Percentiles rank a stretch among this genome's conserved stretches.
phyloP scores from a whole-genome alignment of 2,888 invertebrate species.

The Polydrusus cervinus region DNA sequence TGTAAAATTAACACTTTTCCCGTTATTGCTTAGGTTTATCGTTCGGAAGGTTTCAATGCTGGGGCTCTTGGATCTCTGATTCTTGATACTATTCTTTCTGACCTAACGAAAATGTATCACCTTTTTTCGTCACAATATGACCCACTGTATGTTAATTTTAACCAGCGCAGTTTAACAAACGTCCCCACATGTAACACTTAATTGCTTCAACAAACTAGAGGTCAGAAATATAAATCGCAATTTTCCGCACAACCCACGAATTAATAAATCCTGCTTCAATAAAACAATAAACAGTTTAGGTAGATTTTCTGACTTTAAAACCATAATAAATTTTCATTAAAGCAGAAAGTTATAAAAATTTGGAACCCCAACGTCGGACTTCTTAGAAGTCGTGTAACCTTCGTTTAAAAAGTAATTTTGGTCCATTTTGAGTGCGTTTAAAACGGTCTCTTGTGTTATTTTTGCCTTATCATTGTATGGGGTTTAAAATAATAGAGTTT shows the following conservation, averaged over 20 bases:
- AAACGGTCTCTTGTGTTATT: constrained; percentile 20
- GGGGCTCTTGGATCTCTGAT: too few species aligned
- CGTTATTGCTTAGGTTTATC: too few species aligned
- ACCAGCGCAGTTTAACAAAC: neutral
- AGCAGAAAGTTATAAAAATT: constrained; percentile 41
- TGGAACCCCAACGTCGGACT: constrained; percentile 26
- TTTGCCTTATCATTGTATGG: constrained; percentile 15
- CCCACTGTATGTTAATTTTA: neutral
- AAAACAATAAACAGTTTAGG: constrained; percentile 37
- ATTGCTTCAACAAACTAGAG: constrained; percentile 15
- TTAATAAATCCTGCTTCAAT: constrained; percentile 35
- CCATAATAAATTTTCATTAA: constrained; percentile 47
- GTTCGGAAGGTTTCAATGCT: too few species aligned
- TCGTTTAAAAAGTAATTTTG: constrained; percentile 6
- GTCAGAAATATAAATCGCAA: constrained; percentile 49
- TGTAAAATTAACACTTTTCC: too few species aligned
- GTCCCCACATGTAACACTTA: neutral
- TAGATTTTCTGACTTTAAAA: constrained; percentile 33
- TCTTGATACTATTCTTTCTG: too few species aligned
- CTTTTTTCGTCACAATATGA: neutral
- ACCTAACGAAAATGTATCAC: too few species aligned
- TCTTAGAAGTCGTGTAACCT: constrained; percentile 31
- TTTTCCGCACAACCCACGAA: constrained; percentile 47
- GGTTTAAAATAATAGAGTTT: constrained; percentile 9
- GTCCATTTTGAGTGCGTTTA: constrained; percentile 8